Conservation (phyloP, 2,113 vertebrate species). For the Istiophorus platypterus region DNA sequence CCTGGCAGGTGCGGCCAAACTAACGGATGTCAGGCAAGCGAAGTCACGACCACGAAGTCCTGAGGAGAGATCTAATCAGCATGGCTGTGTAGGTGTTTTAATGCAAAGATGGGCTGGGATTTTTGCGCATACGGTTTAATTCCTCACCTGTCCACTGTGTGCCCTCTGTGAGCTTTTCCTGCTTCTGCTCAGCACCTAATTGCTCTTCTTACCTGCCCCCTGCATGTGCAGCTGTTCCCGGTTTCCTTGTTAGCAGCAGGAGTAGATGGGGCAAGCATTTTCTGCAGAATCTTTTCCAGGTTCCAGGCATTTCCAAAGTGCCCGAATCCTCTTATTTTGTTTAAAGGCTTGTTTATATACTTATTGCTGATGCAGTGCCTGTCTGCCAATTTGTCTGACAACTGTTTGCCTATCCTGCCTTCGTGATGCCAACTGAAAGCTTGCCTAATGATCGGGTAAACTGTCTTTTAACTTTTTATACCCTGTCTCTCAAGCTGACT, state of each 20-base stretch:
- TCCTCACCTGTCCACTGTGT: too few relatives aligned
- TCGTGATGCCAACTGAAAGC: constrained; percentile 2
- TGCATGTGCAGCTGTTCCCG: constrained; percentile 25
- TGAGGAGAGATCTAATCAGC: too few relatives aligned
- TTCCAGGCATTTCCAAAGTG: background rate
- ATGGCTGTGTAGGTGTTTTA: too few relatives aligned
- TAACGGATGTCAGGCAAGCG: too few relatives aligned
- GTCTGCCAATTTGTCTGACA: constrained; percentile 10
- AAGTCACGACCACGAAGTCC: too few relatives aligned
- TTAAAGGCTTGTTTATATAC: background rate
- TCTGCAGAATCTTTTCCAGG: too few relatives aligned
- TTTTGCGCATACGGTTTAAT: too few relatives aligned
- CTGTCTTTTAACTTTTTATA: background rate
- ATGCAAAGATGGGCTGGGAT: too few relatives aligned
- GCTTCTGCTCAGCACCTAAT: background rate
- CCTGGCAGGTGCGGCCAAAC: too few relatives aligned
- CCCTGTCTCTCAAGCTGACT: background rate
- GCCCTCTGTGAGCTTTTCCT: too few relatives aligned
- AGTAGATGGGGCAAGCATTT: background rate
- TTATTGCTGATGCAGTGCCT: background rate
- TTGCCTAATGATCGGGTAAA: constrained; percentile 10
- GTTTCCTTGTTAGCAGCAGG: background rate
- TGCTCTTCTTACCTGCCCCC: background rate
- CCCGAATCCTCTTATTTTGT: background rate
- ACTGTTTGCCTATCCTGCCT: background rate